phyloP scores from a whole-genome alignment of 2,113 vertebrate genomes.

The Synodontis membranacea region DNA sequence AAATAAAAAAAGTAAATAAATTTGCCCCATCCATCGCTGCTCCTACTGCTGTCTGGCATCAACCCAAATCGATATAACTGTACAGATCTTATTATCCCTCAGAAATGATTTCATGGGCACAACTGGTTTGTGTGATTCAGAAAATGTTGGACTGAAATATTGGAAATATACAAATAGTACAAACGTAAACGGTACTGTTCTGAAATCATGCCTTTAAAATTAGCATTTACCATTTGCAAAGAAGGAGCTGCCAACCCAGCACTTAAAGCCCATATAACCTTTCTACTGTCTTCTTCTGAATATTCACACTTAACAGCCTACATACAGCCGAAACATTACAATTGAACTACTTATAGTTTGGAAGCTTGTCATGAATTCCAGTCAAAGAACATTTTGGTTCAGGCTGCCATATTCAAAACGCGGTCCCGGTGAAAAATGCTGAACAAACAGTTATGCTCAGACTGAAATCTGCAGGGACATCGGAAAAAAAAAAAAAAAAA shows the following conservation, averaged over 20 bases:
- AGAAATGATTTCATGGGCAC: background rate
- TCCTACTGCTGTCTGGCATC: background rate
- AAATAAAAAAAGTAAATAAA: too few species aligned
- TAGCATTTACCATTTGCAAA: background rate
- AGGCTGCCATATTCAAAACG: background rate
- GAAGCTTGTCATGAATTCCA: background rate
- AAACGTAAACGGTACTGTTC: background rate
- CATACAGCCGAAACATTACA: background rate
- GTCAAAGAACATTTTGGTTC: slow-evolving; percentile 12
- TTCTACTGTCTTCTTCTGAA: background rate
- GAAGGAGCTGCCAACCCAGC: background rate
- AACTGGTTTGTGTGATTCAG: background rate
- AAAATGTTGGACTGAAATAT: background rate
- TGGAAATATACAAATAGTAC: background rate
- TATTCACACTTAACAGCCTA: background rate
- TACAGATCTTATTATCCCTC: background rate
- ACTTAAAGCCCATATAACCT: background rate
- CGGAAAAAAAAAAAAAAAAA: background rate
- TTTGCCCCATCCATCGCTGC: background rate
- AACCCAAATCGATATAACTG: background rate
- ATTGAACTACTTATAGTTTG: background rate
- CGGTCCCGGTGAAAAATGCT: background rate
- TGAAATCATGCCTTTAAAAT: background rate
- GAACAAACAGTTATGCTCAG: background rate
- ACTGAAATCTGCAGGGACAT: background rate